phyloP scores from a whole-genome alignment of 2,113 vertebrate species.

The Apteryx owenii region DNA sequence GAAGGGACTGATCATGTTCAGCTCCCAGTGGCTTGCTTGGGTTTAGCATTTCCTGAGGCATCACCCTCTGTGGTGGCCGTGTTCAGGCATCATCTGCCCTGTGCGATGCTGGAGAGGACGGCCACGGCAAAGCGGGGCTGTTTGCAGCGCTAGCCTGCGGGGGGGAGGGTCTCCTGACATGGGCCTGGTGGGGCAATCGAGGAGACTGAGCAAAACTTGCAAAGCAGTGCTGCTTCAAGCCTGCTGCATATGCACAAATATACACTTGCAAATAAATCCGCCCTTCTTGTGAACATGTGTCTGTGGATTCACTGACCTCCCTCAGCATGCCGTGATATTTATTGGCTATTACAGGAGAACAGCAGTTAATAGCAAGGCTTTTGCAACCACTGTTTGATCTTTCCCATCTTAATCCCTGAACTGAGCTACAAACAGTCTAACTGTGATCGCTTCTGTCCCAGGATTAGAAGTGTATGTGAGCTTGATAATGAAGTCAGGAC shows the following conservation, averaged over 20 bases:
- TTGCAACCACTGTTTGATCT: neutral
- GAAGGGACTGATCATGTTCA: neutral
- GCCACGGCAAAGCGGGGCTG: neutral
- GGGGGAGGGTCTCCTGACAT: neutral
- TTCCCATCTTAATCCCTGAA: neutral
- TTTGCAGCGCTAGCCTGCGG: neutral
- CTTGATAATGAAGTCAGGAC: neutral
- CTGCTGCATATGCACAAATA: neutral
- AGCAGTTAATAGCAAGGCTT: neutral
- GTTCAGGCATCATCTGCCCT: too few relatives aligned
- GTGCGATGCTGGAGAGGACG: too few relatives aligned
- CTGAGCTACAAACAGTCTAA: neutral
- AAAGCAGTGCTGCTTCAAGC: neutral
- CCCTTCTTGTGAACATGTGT: neutral
- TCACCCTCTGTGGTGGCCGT: neutral
- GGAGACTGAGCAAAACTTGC: neutral
- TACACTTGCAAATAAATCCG: neutral
- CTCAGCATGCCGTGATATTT: neutral
- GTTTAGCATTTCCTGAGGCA: neutral
- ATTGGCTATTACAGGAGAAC: neutral
- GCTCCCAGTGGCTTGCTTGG: rapidly evolving
- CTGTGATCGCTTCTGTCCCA: neutral
- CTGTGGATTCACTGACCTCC: slow-evolving; percentile 5
- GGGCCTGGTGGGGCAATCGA: neutral
- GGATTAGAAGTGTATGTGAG: neutral